Conservation (phyloP, 2,113 vertebrate species). For the Acrocephalus kingi region DNA sequence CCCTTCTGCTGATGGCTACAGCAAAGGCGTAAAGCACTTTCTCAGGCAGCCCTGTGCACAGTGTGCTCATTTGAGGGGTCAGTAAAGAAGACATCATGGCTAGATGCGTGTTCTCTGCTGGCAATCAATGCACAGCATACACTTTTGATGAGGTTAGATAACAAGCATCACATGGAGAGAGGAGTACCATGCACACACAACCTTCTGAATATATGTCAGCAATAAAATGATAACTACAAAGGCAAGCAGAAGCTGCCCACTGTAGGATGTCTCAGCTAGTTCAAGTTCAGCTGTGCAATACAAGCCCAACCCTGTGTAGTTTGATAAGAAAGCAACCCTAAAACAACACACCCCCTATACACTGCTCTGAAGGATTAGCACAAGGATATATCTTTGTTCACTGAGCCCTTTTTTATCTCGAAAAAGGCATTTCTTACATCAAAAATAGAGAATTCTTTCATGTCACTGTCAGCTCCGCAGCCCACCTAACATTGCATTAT, state of each 20-base stretch:
- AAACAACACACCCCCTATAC: neutral
- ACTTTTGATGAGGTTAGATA: slow-evolving; percentile 55
- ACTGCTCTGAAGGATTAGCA: slow-evolving; percentile 16
- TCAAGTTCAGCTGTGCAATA: neutral
- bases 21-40: neutral
- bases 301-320: neutral
- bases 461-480: slow-evolving; percentile 2
- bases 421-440: slow-evolving; percentile 24
- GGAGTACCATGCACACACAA: neutral
- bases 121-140: slow-evolving; percentile 31
- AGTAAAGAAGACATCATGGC: slow-evolving; percentile 38
- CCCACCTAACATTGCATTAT: slow-evolving; percentile 56
- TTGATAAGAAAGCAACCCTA: neutral
- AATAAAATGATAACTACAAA: slow-evolving; percentile 46
- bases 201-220: slow-evolving; percentile 28
- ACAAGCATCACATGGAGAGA: slow-evolving; percentile 27
- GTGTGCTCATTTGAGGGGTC: neutral
- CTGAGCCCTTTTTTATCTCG: neutral
- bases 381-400: slow-evolving; percentile 34
- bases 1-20: neutral
- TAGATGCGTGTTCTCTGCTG: neutral
- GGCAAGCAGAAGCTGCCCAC: slow-evolving; percentile 25
- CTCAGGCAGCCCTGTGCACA: neutral
- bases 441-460: slow-evolving; percentile 59
- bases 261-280: slow-evolving; percentile 18